phyloP scores from a whole-genome alignment of 2,113 vertebrate genomes.

The Phalacrocorax carbo region DNA sequence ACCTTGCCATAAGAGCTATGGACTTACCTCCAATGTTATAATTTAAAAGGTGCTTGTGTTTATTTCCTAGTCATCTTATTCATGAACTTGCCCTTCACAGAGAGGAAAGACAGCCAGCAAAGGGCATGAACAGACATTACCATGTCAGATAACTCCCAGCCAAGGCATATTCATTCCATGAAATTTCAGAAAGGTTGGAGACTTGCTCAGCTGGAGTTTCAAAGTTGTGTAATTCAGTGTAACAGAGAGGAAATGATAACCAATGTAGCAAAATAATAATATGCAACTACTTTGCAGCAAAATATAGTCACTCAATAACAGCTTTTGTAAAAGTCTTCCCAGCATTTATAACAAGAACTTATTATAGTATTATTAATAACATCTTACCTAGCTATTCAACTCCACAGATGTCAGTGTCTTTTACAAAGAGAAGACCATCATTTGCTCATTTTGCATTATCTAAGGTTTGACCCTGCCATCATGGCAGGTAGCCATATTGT shows the following conservation, averaged over 20 bases:
- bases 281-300: not conserved
- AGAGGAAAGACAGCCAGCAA: not conserved
- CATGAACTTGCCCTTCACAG: not conserved
- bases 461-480: not conserved
- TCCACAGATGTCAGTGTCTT: not conserved
- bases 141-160: not conserved
- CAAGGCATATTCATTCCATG: not conserved
- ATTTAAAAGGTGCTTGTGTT: not conserved
- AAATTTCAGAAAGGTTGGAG: not conserved
- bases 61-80: not conserved
- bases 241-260: not conserved
- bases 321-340: not conserved
- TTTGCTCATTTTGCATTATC: not conserved
- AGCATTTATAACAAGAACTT: not conserved
- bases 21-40: not conserved
- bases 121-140: not conserved
- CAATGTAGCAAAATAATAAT: not conserved
- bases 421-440: not conserved
- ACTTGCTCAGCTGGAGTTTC: not conserved
- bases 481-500: not conserved
- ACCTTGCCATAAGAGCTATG: not conserved
- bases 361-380: not conserved
- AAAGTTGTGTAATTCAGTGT: not conserved
- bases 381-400: not conserved
- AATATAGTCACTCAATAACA: not conserved